Conservation (phyloP, 2,113 vertebrate species). For the Oreochromis niloticus region DNA sequence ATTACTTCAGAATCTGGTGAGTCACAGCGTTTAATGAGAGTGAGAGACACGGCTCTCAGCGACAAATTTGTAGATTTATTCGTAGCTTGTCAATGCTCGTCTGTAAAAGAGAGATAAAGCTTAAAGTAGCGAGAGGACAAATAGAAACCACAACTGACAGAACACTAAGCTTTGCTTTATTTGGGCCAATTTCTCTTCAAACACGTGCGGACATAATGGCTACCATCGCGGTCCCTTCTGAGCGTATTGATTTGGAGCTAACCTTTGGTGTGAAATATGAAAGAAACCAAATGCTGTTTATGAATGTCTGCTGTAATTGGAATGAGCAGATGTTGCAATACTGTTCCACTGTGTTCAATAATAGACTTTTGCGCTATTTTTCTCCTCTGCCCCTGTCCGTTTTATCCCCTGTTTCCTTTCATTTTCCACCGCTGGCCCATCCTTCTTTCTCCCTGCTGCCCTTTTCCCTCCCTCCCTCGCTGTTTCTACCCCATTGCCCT, state of each 20-base stretch:
- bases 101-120: constrained; percentile 40
- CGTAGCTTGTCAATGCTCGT: constrained; percentile 1
- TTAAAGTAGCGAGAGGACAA: neutral
- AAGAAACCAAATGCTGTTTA: constrained; percentile 53
- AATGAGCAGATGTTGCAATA: constrained; percentile 53
- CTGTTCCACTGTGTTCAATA: constrained; percentile 53
- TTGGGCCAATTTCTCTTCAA: constrained; percentile 46
- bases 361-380: constrained; percentile 31
- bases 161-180: constrained; percentile 12
- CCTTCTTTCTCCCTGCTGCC: neutral
- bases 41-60: constrained; percentile 6
- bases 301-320: constrained; percentile 55
- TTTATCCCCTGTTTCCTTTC: neutral
- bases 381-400: constrained; percentile 4
- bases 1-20: constrained; percentile 20
- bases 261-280: constrained; percentile 65
- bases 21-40: constrained; percentile 25
- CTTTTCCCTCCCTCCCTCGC: neutral
- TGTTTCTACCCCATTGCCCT: neutral
- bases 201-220: constrained; percentile 14
- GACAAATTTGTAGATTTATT: constrained; percentile 49
- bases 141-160: constrained; percentile 3
- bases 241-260: constrained; percentile 55
- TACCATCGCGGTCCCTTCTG: constrained; percentile 9
- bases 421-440: constrained; percentile 11